Conservation (phyloP, 2,888 invertebrate genomes). For the Choristoneura rosaceana region DNA sequence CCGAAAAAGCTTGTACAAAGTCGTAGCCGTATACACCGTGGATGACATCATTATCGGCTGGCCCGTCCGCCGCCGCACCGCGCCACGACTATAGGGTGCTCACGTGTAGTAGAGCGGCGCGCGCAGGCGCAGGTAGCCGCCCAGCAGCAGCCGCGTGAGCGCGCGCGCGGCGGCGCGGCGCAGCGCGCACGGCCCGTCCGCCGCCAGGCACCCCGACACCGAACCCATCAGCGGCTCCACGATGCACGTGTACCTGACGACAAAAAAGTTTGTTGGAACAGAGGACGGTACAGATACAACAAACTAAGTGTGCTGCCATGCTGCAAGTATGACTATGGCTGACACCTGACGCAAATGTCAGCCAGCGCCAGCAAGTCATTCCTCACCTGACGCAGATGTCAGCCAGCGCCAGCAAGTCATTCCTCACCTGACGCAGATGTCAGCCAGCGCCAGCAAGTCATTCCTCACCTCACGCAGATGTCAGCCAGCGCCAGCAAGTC, state of each 20-base stretch:
- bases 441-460: no score
- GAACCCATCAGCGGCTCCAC: slow-evolving; percentile 88
- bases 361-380: slow-evolving; percentile 53
- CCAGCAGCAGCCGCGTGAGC: slow-evolving; percentile 89
- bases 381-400: no score
- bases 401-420: no score
- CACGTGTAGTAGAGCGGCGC: slow-evolving; percentile 88
- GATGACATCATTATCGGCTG: no score
- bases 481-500: slow-evolving; percentile 70
- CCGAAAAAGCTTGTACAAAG: no score
- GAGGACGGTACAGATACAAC: no score
- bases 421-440: no score
- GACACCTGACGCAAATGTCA: slow-evolving; percentile 78
- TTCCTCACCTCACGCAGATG: slow-evolving; percentile 49
- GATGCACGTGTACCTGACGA: slow-evolving; percentile 87
- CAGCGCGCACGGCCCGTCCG: slow-evolving; percentile 78
- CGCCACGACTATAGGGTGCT: slow-evolving; percentile 4
- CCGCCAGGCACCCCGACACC: slow-evolving; percentile 88
- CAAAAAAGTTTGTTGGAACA: no score
- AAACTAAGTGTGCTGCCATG: no score
- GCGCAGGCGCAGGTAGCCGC: slow-evolving; percentile 89
- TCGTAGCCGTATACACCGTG: no score
- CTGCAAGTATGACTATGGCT: no score
- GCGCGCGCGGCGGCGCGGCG: slow-evolving; percentile 88
- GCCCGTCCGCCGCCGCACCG: no score